Conservation (phyloP, 2,797 vertebrate genomes). For the Epinephelus awoara region DNA sequence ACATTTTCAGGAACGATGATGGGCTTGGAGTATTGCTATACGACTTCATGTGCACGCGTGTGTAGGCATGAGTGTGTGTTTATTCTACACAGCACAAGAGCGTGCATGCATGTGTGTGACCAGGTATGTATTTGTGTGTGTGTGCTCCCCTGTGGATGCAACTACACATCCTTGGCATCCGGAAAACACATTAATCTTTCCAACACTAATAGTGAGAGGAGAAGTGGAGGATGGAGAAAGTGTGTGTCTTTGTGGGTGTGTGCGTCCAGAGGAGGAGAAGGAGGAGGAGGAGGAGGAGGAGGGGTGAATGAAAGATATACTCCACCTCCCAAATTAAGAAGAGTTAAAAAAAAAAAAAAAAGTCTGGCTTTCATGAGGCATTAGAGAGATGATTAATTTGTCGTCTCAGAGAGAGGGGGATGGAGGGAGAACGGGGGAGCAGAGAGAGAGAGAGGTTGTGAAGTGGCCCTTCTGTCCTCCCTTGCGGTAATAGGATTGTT, state of each 20-base stretch:
- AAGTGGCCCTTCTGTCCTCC: slow-evolving; percentile 65
- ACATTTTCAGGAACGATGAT: slow-evolving; percentile 65
- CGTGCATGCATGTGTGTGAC: not conserved
- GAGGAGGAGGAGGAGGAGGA: not conserved
- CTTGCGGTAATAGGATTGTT: slow-evolving; percentile 77
- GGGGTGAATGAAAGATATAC: slow-evolving; percentile 41
- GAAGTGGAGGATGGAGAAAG: slow-evolving; percentile 27
- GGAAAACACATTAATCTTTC: slow-evolving; percentile 78
- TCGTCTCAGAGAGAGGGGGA: slow-evolving; percentile 46
- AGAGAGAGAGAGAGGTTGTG: slow-evolving; percentile 47
- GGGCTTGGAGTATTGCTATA: slow-evolving; percentile 39
- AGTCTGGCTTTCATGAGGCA: slow-evolving; percentile 68
- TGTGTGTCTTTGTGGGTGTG: slow-evolving; percentile 23
- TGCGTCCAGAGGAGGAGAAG: not conserved
- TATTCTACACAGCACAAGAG: not conserved
- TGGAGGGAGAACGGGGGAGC: slow-evolving; percentile 2
- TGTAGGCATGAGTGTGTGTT: not conserved
- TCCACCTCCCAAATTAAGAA: slow-evolving; percentile 69
- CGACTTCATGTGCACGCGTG: not conserved
- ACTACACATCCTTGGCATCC: slow-evolving; percentile 51
- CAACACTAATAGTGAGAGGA: slow-evolving; percentile 59
- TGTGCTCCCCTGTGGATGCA: slow-evolving; percentile 34
- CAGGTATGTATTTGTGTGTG: slow-evolving; percentile 39
- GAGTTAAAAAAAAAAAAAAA: slow-evolving; percentile 32
- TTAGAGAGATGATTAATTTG: slow-evolving; percentile 83